phyloP scores from a whole-genome alignment of 2,797 vertebrate genomes.

The Anolis apletophallus region DNA sequence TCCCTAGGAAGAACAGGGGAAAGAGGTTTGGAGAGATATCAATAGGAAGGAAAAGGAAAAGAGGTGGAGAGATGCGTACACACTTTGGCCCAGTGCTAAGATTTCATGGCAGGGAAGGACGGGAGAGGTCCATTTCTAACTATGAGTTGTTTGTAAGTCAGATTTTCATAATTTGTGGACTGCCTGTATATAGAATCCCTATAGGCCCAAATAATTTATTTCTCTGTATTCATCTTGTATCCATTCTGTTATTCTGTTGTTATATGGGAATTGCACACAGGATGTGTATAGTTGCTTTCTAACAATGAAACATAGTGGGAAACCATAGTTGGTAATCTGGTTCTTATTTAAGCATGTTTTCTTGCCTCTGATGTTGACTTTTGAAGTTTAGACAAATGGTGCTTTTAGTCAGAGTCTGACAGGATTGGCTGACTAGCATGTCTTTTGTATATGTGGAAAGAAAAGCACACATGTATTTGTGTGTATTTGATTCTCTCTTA shows the following conservation, averaged over 20 bases:
- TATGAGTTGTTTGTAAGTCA: too few species aligned
- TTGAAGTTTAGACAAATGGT: constrained; percentile 70
- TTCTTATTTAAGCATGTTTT: constrained; percentile 58
- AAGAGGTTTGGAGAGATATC: too few species aligned
- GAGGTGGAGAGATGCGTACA: too few species aligned
- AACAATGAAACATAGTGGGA: constrained; percentile 46
- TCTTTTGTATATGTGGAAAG: neutral
- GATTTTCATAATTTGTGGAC: too few species aligned
- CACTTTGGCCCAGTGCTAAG: too few species aligned
- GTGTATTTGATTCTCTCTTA: neutral
- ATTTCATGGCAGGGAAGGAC: too few species aligned
- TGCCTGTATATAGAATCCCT: too few species aligned
- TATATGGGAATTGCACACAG: neutral
- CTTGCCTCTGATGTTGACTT: constrained; percentile 51
- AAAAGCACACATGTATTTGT: neutral
- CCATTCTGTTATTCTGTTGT: neutral
- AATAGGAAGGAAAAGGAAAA: too few species aligned
- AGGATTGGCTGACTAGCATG: constrained; percentile 33
- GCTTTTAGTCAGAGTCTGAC: constrained; percentile 48
- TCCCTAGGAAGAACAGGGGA: too few species aligned
- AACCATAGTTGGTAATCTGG: constrained; percentile 63
- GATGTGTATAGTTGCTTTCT: neutral
- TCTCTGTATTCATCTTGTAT: neutral
- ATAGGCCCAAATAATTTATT: neutral
- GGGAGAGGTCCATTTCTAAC: too few species aligned